These are phyloP conservation scores for Idris sp. DNA, from an alignment of 1,140 invertebrate species.

Conservation along the genomic window DNA sequence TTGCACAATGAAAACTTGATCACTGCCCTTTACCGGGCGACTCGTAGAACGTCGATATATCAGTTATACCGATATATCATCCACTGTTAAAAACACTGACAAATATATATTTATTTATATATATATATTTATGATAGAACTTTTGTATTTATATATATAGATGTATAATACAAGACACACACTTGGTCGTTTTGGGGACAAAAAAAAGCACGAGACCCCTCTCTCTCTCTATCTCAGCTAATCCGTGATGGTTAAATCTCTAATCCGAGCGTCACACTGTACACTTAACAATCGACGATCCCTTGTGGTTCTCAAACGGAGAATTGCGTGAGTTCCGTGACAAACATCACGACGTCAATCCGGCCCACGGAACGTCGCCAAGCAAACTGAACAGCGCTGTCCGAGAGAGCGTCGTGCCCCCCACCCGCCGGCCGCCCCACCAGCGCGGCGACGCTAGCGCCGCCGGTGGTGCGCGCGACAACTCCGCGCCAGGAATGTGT, in stretches of 20 bases:
- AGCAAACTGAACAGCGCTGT: conserved; percentile 71
- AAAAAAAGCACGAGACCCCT: too few species aligned
- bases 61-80: conserved; percentile 52
- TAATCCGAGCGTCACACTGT: conserved; percentile 42
- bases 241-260: conserved; percentile 41
- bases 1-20: conserved; percentile 66
- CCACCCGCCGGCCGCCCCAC: conserved; percentile 44
- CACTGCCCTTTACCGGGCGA: conserved; percentile 45
- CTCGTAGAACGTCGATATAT: conserved; percentile 31
- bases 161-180: too few species aligned
- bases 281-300: conserved; percentile 8
- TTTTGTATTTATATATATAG: conserved; percentile 9
- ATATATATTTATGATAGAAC: conserved; percentile 5
- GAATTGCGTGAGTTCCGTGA: conserved; percentile 58
- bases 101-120: conserved; percentile 11
- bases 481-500: conserved; percentile 5
- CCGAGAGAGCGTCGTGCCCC: conserved; percentile 71
- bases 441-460: conserved; percentile 36
- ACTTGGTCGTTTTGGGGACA: too few species aligned
- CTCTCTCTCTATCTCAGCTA: too few species aligned
- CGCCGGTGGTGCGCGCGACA: conserved; percentile 37
- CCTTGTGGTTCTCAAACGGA: conserved; percentile 23
- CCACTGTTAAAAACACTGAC: conserved; percentile 57
- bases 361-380: conserved; percentile 71
- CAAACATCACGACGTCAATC: conserved; percentile 63